Base-by-base conservation (phyloP, 2,888 invertebrate genomes). In the Trichogramma dendrolimi region DNA sequence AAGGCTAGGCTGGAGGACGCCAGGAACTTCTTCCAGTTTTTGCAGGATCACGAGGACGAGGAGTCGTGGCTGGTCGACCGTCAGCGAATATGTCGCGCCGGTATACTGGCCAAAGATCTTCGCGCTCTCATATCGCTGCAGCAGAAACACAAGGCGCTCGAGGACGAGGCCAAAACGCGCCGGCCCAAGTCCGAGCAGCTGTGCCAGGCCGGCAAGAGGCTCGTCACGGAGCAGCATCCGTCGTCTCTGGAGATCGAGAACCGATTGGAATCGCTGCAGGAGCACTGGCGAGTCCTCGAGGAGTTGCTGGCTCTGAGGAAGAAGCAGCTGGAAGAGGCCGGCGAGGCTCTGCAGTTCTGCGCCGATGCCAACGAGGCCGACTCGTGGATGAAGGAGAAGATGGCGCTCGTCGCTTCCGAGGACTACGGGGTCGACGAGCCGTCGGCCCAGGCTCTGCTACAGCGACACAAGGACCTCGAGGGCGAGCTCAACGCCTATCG, bases 341-440 rank as follows among this genome's bases (percentile, higher is more conserved):
- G 89, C 4, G 96, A 96, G 75, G 95, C 96, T 0, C 94, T 94
- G 73, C 96, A 96, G 83, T 96, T 96, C 82, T 95, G 96, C 79
- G 92, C 95, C 1, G 98, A 98, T 80, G 96, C 96, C 0, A 96
- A 98, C 80, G 98, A 98, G 75, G 92, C 95, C 0, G 97, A 98
- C 72, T 96, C 96, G 0, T 98, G 96, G 96, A 87, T 97, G 81
- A 92, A 93, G 70, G 98, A 98, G 79, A 96, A 95, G 80, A 90
- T 94, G 80, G 91, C 96, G 0, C 83, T 99, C 47, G 92, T 96
- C 10, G 86, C 88, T 8, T 93, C 94, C 0, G 86, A 86, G 56
- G 98, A 99, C 82, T 91, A 90, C 74, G 98, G 98, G 1, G 87
- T 87, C 11, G 96, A 96, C 81, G 96, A 96, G 71, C 92, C 94